Evolutionary conservation across 1,140 invertebrate genomes (phyloP), one percentile per base, ranked within the genome.

Genomic region (Centruroides sculpturatus): DNA sequence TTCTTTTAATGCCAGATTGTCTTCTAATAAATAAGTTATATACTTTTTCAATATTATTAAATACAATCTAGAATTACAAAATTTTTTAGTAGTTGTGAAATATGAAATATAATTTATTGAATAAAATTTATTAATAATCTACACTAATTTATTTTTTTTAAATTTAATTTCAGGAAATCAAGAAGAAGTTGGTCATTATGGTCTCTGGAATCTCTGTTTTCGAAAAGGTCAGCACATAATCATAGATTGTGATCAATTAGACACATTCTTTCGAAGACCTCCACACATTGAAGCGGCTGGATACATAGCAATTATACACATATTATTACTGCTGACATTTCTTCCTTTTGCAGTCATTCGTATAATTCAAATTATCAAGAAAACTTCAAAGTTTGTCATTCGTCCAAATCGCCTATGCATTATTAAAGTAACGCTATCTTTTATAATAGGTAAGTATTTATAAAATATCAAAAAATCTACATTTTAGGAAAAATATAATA

Each of bases 151-250:
- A 41, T 6, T 41, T 41, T 41, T 41, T 41, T 41, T 8, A 41
- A 6, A 41, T 41, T 41, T 41, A 6, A 41, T 41, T 41, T 41
- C 23, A 65, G 64, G 64, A 34, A 58, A 63, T 23, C 57, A 55
- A 7, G 54, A 63, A 61, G 64, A 65, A 55, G 34, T 59, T 9
- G 64, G 64, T 5, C 64, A 65, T 55, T 65, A 65, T 51, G 64
- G 64, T 3, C 36, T 65, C 36, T 65, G 64, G 64, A 50, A 46
- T n/a, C 12, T 65, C 13, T 65, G 64, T 50, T 59, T 59, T 23
- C 47, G 41, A 13, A 64, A 57, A 57, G 59, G 35, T 6, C 60
- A 56, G 8, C 57, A 49, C 9, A 55, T 46, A 41, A 52, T 6
- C 23, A 52, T 53, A 34, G 59, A 65, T 55, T 65, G 64, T 61